Percentiles rank a stretch among this genome's conserved stretches.
Evolutionary conservation across 2,797 vertebrate genomes (phyloP).

Genomic region (Aplochiton taeniatus): DNA sequence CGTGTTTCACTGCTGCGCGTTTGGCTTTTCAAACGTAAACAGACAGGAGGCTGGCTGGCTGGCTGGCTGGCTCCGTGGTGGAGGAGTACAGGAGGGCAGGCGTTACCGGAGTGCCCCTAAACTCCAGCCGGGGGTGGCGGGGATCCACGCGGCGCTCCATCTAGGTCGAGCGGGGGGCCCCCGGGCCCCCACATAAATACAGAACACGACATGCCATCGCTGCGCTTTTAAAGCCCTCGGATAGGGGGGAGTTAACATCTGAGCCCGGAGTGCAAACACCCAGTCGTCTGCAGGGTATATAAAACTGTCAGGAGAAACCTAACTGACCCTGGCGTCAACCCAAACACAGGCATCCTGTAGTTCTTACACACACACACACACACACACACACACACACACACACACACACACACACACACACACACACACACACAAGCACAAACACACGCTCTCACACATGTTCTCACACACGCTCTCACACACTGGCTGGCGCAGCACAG

Average conservation of each 20-base stretch:
- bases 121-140: conserved; percentile 29
- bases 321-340: conserved; percentile 75
- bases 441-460: conserved; percentile 16
- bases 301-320: conserved; percentile 76
- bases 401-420: conserved; percentile 19
- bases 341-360: conserved; percentile 62
- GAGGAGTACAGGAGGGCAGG: conserved; percentile 22
- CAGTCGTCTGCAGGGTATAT: conserved; percentile 62
- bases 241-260: conserved; percentile 60
- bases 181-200: conserved; percentile 69
- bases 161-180: conserved; percentile 39
- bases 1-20: conserved; percentile 67
- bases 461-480: conserved; percentile 18
- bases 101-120: conserved; percentile 3
- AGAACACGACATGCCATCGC: conserved; percentile 47
- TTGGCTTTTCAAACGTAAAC: conserved; percentile 70
- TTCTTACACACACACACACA: conserved; percentile 6
- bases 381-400: conserved; percentile 25
- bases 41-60: conserved; percentile 43
- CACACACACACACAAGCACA: background rate
- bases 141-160: conserved; percentile 32
- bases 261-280: conserved; percentile 45
- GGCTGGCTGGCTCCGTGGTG: conserved; percentile 26
- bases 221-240: conserved; percentile 56
- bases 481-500: background rate